Conservation (phyloP, 1,140 invertebrate genomes). For the Drosophila cardini region DNA sequence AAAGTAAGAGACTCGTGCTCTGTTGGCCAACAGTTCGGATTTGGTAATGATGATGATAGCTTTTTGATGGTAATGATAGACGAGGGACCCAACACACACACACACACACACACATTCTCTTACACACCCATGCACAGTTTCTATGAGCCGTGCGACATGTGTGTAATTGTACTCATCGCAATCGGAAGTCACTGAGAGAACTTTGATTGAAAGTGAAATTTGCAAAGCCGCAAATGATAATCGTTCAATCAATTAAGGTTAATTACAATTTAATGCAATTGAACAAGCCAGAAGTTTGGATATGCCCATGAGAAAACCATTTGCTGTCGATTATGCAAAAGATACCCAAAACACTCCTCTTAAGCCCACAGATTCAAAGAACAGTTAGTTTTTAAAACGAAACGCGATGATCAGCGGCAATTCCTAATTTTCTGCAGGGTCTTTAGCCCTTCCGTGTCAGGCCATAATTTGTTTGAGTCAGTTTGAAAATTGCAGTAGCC, state of each 20-base stretch:
- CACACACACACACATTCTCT: constrained; percentile 10
- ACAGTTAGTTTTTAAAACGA: constrained; percentile 63
- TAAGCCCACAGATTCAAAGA: constrained; percentile 40
- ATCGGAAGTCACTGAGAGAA: constrained; percentile 65
- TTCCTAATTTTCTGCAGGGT: not conserved
- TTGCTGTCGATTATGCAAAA: constrained; percentile 67
- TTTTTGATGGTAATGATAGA: constrained; percentile 81
- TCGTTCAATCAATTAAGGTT: constrained; percentile 80
- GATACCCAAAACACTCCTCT: not conserved
- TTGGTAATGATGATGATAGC: constrained; percentile 79
- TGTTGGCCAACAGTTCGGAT: constrained; percentile 33
- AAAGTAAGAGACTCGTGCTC: constrained; percentile 69
- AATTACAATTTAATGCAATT: constrained; percentile 77
- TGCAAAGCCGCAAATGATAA: constrained; percentile 59
- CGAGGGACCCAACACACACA: constrained; percentile 18
- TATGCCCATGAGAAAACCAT: constrained; percentile 43
- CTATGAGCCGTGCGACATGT: constrained; percentile 25
- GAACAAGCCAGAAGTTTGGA: constrained; percentile 38
- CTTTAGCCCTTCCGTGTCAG: constrained; percentile 58
- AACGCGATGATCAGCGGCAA: constrained; percentile 60
- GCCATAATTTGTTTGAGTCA: constrained; percentile 52
- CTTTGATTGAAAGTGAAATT: constrained; percentile 75
- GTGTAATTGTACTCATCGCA: constrained; percentile 54
- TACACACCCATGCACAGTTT: constrained; percentile 24
- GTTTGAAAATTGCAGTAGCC: constrained; percentile 73